These are phyloP conservation scores for Diachasmimorpha longicaudata DNA, from an alignment of 1,140 invertebrate species.

Conservation along the genomic window DNA sequence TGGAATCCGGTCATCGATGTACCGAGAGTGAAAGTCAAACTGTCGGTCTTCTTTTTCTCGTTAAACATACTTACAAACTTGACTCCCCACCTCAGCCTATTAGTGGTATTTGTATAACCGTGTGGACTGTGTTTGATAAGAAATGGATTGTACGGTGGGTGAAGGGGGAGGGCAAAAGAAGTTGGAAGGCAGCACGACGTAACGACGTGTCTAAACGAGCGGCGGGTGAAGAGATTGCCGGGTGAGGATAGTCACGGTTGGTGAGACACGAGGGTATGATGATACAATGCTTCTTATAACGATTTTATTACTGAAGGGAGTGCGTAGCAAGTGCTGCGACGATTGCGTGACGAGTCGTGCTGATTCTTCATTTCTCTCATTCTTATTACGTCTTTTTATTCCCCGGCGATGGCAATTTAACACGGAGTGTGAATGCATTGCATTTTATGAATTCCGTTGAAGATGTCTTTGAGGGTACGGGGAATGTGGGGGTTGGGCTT, in stretches of 20 bases:
- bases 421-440: background rate
- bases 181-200: conserved; percentile 20
- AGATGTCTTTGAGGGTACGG: background rate
- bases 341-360: conserved; percentile 5
- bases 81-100: background rate
- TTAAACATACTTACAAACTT: background rate
- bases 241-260: conserved; percentile 53
- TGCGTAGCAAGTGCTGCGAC: background rate
- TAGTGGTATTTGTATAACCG: conserved; percentile 27
- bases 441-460: background rate
- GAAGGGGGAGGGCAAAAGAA: conserved; percentile 24
- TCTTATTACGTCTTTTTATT: background rate
- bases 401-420: background rate
- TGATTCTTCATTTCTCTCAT: conserved; percentile 3
- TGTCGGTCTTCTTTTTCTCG: conserved; percentile 1
- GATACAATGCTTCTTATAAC: conserved; percentile 45
- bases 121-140: conserved; percentile 50
- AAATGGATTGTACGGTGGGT: conserved; percentile 38
- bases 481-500: background rate
- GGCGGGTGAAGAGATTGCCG: conserved; percentile 39
- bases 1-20: conserved; percentile 53
- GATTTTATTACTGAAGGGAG: conserved; percentile 26
- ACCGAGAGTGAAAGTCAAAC: conserved; percentile 50
- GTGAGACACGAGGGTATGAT: conserved; percentile 35
- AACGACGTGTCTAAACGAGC: conserved; percentile 31